These are phyloP conservation scores for Pica pica DNA, from an alignment of 2,113 vertebrate genomes.

Conservation along the genomic window DNA sequence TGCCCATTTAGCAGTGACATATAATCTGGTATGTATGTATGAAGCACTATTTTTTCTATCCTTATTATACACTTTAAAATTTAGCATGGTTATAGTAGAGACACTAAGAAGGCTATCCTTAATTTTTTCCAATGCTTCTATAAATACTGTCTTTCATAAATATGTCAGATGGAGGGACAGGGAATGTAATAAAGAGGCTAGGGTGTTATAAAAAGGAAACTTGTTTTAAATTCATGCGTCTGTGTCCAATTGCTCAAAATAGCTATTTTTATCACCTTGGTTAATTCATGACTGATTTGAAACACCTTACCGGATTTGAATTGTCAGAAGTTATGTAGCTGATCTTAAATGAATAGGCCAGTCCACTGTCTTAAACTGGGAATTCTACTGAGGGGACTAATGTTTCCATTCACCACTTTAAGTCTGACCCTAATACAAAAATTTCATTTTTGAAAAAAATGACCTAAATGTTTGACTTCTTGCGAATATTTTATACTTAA, in stretches of 20 bases:
- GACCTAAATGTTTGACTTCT: background rate
- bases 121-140: background rate
- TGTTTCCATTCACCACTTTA: background rate
- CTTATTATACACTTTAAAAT: background rate
- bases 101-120: background rate
- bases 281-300: background rate
- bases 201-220: background rate
- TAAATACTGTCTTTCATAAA: background rate
- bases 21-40: background rate
- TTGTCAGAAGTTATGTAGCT: background rate
- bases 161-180: background rate
- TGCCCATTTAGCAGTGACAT: background rate
- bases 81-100: background rate
- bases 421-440: background rate
- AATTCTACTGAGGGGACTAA: background rate
- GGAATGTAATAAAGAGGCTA: background rate
- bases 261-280: background rate
- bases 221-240: background rate
- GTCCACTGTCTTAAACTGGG: background rate
- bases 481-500: background rate
- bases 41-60: background rate
- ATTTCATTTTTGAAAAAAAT: background rate
- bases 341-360: background rate
- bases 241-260: background rate
- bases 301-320: background rate